Evolutionary conservation across 2,888 invertebrate species (phyloP).

Genomic region (Dynastes grantii): DNA sequence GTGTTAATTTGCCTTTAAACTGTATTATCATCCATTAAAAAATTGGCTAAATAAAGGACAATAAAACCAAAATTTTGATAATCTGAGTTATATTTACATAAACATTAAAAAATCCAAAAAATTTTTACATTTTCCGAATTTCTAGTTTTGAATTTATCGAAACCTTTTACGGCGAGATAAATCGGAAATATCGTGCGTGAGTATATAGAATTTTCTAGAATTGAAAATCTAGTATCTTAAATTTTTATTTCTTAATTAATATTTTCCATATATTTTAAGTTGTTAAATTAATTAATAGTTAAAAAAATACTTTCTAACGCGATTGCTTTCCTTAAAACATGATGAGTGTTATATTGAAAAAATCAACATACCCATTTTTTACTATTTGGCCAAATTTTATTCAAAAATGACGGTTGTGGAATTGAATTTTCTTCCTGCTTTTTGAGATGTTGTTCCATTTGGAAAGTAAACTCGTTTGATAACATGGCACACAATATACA

Average conservation of each 20-base stretch:
- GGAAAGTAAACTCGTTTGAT: constrained; percentile 1
- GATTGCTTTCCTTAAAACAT: background rate
- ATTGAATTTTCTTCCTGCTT: constrained; percentile 7
- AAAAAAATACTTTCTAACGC: background rate
- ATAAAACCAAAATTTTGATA: background rate
- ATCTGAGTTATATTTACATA: no score
- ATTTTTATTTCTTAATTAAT: no score
- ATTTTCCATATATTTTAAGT: no score
- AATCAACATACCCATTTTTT: constrained; percentile 34
- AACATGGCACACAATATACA: constrained; percentile 11
- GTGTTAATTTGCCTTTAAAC: constrained; percentile 4
- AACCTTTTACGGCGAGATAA: no score
- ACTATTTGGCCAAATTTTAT: constrained; percentile 27
- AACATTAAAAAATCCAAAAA: no score
- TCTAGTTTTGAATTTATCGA: no score
- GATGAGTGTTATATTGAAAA: background rate
- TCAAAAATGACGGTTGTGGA: constrained; percentile 24
- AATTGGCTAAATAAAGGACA: background rate
- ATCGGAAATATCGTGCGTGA: no score
- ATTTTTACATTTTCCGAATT: no score
- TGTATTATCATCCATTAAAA: background rate
- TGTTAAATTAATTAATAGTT: no score
- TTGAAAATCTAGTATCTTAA: no score
- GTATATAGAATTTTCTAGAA: no score
- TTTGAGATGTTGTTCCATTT: constrained; percentile 17